Evolutionary conservation across 2,113 vertebrate species (phyloP).

Genomic region (Nothobranchius furzeri): DNA sequence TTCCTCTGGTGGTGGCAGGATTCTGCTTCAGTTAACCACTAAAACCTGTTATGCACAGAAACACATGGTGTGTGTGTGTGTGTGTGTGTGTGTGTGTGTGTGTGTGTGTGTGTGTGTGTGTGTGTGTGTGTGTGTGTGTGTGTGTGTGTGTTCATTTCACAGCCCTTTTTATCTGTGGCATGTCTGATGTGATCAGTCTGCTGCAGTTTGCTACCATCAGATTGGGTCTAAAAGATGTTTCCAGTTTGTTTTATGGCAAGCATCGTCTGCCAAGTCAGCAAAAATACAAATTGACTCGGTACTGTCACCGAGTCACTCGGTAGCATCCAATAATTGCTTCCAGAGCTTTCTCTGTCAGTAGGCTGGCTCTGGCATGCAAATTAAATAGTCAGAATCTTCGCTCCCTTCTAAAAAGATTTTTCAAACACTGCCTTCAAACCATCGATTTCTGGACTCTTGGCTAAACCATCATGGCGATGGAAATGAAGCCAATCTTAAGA

Average conservation of each 20-base stretch:
- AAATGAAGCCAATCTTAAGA: slow-evolving; percentile 23
- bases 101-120: no score
- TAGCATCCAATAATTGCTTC: slow-evolving; percentile 40
- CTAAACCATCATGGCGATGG: slow-evolving; percentile 14
- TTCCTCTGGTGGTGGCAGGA: slow-evolving; percentile 47
- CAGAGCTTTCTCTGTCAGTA: slow-evolving; percentile 25
- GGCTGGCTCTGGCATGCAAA: slow-evolving; percentile 4
- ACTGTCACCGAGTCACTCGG: neutral
- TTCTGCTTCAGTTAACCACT: slow-evolving; percentile 38
- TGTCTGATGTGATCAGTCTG: slow-evolving; percentile 58
- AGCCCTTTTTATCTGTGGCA: slow-evolving; percentile 55
- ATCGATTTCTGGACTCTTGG: slow-evolving; percentile 34
- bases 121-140: neutral
- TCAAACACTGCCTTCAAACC: slow-evolving; percentile 34
- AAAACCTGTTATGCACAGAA: neutral
- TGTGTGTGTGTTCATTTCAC: slow-evolving; percentile 28
- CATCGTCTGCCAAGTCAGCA: slow-evolving; percentile 44
- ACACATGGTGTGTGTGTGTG: no score
- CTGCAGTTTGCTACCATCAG: slow-evolving; percentile 49
- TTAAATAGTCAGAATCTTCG: no score
- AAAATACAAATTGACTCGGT: slow-evolving; percentile 30
- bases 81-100: slow-evolving; percentile 1
- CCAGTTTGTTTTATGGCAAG: slow-evolving; percentile 30
- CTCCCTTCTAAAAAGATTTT: neutral
- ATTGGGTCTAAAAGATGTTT: slow-evolving; percentile 35